Conservation (phyloP, 2,113 vertebrate species). For the Megaceryle torquata region DNA sequence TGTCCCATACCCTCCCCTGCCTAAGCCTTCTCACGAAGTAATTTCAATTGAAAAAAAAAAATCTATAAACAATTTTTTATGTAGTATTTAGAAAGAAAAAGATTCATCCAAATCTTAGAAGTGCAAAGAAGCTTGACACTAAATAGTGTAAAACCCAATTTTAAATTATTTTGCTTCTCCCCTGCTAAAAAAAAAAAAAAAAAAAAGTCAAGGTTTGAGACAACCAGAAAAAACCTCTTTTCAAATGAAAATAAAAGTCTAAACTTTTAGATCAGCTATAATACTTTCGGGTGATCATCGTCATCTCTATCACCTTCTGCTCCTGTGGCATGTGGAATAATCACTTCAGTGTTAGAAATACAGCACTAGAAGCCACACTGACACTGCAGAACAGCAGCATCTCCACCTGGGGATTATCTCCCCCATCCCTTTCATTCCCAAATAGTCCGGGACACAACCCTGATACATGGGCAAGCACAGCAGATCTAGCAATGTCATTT, state of each 20-base stretch:
- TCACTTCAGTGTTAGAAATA: not conserved
- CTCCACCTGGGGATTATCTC: not conserved
- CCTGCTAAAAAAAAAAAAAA: not conserved
- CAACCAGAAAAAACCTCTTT: not conserved
- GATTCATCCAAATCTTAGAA: not conserved
- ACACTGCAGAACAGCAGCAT: not conserved
- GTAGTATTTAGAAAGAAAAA: not conserved
- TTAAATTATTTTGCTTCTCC: not conserved
- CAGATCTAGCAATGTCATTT: not conserved
- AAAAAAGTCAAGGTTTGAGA: not conserved
- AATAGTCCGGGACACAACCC: not conserved
- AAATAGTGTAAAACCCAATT: not conserved
- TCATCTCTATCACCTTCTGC: not conserved
- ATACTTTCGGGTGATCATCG: not conserved
- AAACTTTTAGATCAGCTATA: not conserved
- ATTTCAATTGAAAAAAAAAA: not conserved
- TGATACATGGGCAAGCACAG: not conserved
- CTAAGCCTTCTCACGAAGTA: not conserved
- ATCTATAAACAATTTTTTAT: not conserved
- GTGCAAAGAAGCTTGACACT: not conserved
- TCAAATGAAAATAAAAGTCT: not conserved
- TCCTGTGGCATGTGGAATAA: rapidly evolving
- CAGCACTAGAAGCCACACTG: not conserved
- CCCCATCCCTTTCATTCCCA: not conserved
- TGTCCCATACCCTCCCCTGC: not conserved